Evolutionary conservation across 1,140 invertebrate species (phyloP).

Genomic region (Leptonema lineaticorne): DNA sequence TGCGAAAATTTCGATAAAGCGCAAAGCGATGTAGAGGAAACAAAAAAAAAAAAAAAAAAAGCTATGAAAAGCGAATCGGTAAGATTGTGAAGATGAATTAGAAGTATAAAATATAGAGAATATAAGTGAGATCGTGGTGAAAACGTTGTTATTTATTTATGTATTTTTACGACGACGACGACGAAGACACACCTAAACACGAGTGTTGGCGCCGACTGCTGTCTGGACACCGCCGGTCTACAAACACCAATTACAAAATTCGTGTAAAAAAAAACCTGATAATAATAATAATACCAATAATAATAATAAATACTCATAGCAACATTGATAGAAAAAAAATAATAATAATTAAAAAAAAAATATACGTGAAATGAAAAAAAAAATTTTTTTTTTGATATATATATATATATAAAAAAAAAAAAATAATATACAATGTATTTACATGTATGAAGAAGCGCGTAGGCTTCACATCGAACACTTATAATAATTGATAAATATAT

Average conservation of each 20-base stretch:
- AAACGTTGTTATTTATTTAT: background rate
- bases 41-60: background rate
- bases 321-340: too few relatives aligned
- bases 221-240: slow-evolving; percentile 57
- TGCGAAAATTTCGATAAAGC: background rate
- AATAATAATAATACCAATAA: background rate
- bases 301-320: slow-evolving; percentile 11
- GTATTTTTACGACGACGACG: background rate
- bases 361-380: too few relatives aligned
- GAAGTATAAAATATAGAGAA: background rate
- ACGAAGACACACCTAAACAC: slow-evolving; percentile 57
- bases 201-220: slow-evolving; percentile 58
- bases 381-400: too few relatives aligned
- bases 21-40: background rate
- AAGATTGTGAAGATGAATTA: background rate
- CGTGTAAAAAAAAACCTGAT: slow-evolving; percentile 8
- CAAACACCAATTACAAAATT: slow-evolving; percentile 44
- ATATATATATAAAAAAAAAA: too few relatives aligned
- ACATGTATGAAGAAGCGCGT: too few relatives aligned
- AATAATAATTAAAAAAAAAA: too few relatives aligned
- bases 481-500: too few relatives aligned
- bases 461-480: too few relatives aligned
- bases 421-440: too few relatives aligned
- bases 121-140: background rate
- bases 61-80: background rate